Base-by-base conservation (phyloP, 1,140 invertebrate genomes). In the Phocides pigmalion region DNA sequence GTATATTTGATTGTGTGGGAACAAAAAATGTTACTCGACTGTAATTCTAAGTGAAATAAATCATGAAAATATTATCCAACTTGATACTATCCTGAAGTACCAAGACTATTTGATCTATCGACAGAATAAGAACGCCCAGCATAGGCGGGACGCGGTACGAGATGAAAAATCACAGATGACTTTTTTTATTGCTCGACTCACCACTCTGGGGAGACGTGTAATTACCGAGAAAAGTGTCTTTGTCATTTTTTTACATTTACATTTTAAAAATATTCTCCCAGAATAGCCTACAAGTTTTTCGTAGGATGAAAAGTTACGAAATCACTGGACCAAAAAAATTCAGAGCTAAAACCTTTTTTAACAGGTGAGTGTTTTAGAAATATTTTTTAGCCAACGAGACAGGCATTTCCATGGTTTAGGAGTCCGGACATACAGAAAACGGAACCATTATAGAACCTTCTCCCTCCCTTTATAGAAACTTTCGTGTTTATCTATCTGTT, bases 111-210 rank as follows among this genome's bases (percentile, higher is more conserved):
- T 1, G n/a, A 39, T 67, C 59, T 62, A 46, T 54, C 44, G 20
- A 44, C 17, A 62, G 16, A 32, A 12, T 9, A 46, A 49, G 28
- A 25, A 46, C 39, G 63, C 66, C 59, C 66, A 70, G 67, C 66
- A 64, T 78, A 79, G 82, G 82, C 79, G 80, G 76, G 72, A 46
- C 72, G 61, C 66, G 69, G 59, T 65, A 75, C 75, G 76, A 81
- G 73, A 82, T 85, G 82, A 85, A 82, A 82, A 85, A 85, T 85
- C 82, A 77, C 82, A 82, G 82, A 82, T 73, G 79, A 80, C 76
- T 85, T 76, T 81, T 82, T 82, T 85, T 79, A 76, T 76, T 75
- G 73, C 64, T 65, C 41, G 58, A 81, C 70, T 82, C 80, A 78
- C 79, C 75, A 78, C 75, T 69, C 72, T 47, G 61, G 75, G 62